Evolutionary conservation across 2,888 invertebrate species (phyloP).

Genomic region (Cephus nigrinus): DNA sequence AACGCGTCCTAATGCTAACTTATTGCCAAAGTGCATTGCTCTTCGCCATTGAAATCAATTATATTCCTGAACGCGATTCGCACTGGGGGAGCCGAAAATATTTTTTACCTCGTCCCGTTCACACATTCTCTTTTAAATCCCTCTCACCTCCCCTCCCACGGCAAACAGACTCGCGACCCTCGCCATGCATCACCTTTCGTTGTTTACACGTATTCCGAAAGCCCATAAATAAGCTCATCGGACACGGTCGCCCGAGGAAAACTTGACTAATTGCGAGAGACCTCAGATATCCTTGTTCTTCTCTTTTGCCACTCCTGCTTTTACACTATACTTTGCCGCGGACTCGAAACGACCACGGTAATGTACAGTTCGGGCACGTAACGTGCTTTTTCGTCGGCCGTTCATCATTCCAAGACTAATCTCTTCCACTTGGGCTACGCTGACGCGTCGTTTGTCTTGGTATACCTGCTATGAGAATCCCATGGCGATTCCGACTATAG

Average conservation of each 20-base stretch:
- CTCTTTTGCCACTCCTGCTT: conserved; percentile 2
- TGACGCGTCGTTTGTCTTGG: conserved; percentile 45
- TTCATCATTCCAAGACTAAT: conserved; percentile 48
- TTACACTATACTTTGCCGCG: not conserved
- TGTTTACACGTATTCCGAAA: conserved; percentile 38
- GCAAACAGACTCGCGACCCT: conserved; percentile 26
- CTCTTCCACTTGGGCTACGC: conserved; percentile 46
- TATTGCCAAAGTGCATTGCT: conserved; percentile 27
- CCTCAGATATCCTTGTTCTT: conserved; percentile 1
- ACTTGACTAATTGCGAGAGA: conserved; percentile 32
- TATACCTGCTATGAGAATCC: not conserved
- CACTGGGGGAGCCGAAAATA: not conserved
- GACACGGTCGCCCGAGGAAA: conserved; percentile 25
- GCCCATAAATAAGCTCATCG: conserved; percentile 37
- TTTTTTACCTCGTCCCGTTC: not conserved
- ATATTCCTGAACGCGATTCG: conserved; percentile 17
- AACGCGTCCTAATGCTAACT: conserved; percentile 32
- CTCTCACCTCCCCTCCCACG: not conserved
- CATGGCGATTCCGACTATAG: not conserved
- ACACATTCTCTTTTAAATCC: not conserved
- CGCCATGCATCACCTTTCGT: conserved; percentile 35
- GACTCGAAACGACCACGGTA: not conserved
- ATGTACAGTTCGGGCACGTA: not conserved
- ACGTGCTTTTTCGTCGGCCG: conserved; percentile 15
- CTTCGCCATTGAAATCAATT: conserved; percentile 34